Evolutionary conservation across 2,113 vertebrate genomes (phyloP), one percentile per base, ranked within the genome.

Genomic region (Peromyscus leucopus): DNA sequence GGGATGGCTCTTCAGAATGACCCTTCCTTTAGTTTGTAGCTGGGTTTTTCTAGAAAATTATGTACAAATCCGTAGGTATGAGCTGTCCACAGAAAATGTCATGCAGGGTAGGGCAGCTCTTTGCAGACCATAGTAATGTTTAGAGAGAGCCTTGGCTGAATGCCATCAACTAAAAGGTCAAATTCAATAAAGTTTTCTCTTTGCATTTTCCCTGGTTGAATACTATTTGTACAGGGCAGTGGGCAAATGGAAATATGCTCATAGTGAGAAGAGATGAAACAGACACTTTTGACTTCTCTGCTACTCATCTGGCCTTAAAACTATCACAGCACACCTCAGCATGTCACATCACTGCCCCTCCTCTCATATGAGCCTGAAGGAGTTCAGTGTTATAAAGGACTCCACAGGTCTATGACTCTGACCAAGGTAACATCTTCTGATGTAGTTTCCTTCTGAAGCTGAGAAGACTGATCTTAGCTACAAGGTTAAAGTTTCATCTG

Each of bases 301-400:
- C 10, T 42, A 6, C 28, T 63, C 42, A 15, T 24, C 22, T 46
- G 10, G 4, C 51, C 5, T 76, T 94, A 39, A 8, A 83, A 96
- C 69, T 17, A 89, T 19, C 7, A 4, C 3, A 31, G 33, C 7
- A 75, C 63, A 65, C 42, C 33, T 65, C 65, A 39, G 5, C 28
- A 16, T 5, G 2, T 4, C 11, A 22, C 5, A 39, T 42, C 26
- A 13, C 2, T 36, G 24, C 7, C 13, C 28, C 13, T 11, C 4
- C 42, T 48, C 13, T 8, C 1, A 17, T 5, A 24, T 0, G 15
- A 76, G 7, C 3, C 1, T 13, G 16, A 46, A 12, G 3, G 17
- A 7, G 10, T 46, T 3, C 17, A 5, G 12, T 42, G 16, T 22
- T 33, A 7, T 17, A 17, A 31, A 46, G 22, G 5, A 13, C n/a